Conservation (phyloP, 1,140 invertebrate genomes). For the Apis dorsata region DNA sequence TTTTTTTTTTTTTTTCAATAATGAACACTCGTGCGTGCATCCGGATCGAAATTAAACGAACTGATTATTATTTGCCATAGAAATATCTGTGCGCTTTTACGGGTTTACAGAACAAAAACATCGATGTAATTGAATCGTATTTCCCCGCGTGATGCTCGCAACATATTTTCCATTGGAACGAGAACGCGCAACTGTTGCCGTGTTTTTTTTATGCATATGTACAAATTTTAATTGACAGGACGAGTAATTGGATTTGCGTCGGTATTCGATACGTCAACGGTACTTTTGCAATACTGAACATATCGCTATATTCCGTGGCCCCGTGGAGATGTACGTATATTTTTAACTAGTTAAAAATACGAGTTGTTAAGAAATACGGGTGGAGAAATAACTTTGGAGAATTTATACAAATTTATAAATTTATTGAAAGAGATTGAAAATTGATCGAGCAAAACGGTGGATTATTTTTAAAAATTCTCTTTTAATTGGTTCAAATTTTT, state of each 20-base stretch:
- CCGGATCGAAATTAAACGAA: background rate
- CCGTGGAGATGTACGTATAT: background rate
- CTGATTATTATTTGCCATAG: conserved; percentile 1
- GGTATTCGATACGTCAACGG: conserved; percentile 3
- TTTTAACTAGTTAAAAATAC: background rate
- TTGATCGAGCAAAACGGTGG: no score
- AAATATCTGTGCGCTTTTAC: background rate
- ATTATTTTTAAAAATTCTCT: no score
- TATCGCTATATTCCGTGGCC: no score
- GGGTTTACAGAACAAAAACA: background rate
- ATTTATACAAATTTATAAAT: no score
- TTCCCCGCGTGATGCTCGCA: background rate
- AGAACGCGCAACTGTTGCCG: background rate
- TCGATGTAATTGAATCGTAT: conserved; percentile 24
- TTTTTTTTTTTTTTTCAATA: background rate
- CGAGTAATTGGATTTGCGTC: conserved; percentile 29
- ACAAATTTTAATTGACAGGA: conserved; percentile 38
- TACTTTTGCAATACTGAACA: background rate
- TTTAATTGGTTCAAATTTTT: no score
- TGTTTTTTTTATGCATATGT: background rate
- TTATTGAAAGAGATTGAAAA: no score
- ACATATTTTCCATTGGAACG: background rate
- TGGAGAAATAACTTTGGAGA: no score
- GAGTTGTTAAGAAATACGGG: no score
- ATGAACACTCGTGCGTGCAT: background rate